Percentiles rank a stretch among this genome's conserved stretches.
Conservation (phyloP, 2,113 vertebrate species). For the Aldabrachelys gigantea region DNA sequence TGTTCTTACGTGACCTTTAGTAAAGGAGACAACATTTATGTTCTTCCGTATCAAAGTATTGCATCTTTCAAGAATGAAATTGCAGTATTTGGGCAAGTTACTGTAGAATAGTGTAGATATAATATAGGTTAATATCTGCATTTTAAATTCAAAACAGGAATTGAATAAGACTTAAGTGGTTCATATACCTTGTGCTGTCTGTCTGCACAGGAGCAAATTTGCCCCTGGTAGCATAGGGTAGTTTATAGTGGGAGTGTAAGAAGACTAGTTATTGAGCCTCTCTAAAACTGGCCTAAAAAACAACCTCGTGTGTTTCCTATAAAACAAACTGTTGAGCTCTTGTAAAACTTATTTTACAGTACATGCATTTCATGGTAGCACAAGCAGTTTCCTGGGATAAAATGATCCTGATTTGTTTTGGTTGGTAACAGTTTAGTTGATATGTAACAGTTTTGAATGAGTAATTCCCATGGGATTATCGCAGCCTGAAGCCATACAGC, state of each 20-base stretch:
- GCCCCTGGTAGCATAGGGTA: conserved; percentile 32
- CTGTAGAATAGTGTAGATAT: neutral
- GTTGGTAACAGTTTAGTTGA: conserved; percentile 39
- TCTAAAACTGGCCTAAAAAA: conserved; percentile 1
- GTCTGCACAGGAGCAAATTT: conserved; percentile 43
- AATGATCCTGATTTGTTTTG: conserved; percentile 30
- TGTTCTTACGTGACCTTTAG: accelerated
- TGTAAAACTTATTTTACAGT: neutral
- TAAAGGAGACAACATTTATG: neutral
- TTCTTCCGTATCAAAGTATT: neutral
- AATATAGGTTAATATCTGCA: neutral
- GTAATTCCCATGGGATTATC: conserved; percentile 29
- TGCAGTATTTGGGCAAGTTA: neutral
- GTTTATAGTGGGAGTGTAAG: conserved; percentile 40
- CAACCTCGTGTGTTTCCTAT: conserved; percentile 22
- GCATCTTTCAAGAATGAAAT: neutral
- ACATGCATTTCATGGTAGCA: conserved; percentile 20
- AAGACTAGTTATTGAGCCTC: conserved; percentile 37
- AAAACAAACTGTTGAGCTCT: conserved; percentile 18
- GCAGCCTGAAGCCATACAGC: conserved; percentile 6
- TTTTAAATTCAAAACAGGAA: conserved; percentile 33
- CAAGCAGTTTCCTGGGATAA: neutral
- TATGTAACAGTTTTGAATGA: neutral
- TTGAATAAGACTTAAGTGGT: conserved; percentile 32
- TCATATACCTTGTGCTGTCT: neutral